Base-by-base conservation (phyloP, 2,113 vertebrate species). In the Oryzias javanicus region DNA sequence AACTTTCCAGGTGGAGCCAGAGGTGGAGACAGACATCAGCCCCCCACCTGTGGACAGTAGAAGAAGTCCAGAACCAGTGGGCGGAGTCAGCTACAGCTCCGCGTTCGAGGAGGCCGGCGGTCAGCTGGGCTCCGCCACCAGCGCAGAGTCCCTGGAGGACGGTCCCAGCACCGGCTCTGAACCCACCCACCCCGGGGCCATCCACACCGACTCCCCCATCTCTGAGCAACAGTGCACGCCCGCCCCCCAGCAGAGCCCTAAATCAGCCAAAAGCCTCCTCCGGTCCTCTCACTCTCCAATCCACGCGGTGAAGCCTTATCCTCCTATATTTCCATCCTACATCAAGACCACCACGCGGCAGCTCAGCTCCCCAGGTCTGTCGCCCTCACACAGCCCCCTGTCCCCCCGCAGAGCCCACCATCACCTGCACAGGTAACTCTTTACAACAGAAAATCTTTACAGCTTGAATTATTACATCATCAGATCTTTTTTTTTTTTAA, bases 341-440 rank as follows among this genome's bases (percentile, higher is more conserved):
- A 94, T 98, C 77, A 97, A 95, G 89, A 98, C 96, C 69, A 99
- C 96, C 67, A 98, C 95, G 0, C 89, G 96, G 50, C 95, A 98
- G 81, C 92, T 98, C 75, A 97, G 94, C 85, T 97, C 96, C 51
- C 94, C 94, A 2, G 92, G 90, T 1, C 80, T 88, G 1, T 98
- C 96, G 4, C 96, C 95, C 0, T 92, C 87, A n/a, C 93, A 94
- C 67, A 98, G 96, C 70, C 96, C 96, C 0, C 82, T 91, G 60
- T 89, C 93, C 55, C 85, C 86, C 0, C 90, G 93, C 60, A 91
- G 90, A 14, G 87, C 68, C 27, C 75, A 86, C 10, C 91, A 91
- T 44, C 72, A 83, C 45, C 80, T 87, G 25, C 80, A 83, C 64
- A 87, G 83, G 88, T 89, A 89, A 49, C 22, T 48, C 41, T 52